Evolutionary conservation across 2,797 vertebrate species (phyloP).

Genomic region (Crenichthys baileyi): DNA sequence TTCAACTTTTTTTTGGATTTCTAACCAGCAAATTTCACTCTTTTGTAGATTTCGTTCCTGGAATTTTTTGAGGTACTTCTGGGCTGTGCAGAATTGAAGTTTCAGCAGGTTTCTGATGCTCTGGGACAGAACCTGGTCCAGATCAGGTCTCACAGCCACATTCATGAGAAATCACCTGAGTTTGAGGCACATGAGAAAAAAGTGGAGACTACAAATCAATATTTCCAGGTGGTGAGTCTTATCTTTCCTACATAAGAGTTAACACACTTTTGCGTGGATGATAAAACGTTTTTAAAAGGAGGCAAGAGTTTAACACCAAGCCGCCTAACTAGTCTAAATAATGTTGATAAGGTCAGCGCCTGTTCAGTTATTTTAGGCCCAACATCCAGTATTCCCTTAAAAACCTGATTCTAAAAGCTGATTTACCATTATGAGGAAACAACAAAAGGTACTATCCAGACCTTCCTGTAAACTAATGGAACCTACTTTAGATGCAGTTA

Average conservation of each 20-base stretch:
- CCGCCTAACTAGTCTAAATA: background rate
- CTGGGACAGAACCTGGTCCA: background rate
- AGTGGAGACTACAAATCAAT: background rate
- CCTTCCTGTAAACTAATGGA: background rate
- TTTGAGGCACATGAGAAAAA: constrained; percentile 9
- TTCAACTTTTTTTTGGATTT: background rate
- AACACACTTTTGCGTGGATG: background rate
- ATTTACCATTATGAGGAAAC: background rate
- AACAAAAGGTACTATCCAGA: background rate
- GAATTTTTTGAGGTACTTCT: constrained; percentile 93
- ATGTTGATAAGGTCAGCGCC: background rate
- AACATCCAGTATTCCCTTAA: background rate
- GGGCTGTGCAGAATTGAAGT: constrained; percentile 80
- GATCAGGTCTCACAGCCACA: background rate
- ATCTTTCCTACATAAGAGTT: background rate
- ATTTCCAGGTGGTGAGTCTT: constrained; percentile 43
- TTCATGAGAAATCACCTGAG: background rate
- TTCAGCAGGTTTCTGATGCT: constrained; percentile 34
- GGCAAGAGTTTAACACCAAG: background rate
- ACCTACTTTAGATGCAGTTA: background rate
- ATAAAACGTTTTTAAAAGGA: background rate
- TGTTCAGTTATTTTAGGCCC: background rate
- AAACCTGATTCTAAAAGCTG: background rate
- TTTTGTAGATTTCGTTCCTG: constrained; percentile 88
- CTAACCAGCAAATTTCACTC: background rate